Evolutionary conservation across 2,113 vertebrate genomes (phyloP).

Genomic region (Corapipo altera): DNA sequence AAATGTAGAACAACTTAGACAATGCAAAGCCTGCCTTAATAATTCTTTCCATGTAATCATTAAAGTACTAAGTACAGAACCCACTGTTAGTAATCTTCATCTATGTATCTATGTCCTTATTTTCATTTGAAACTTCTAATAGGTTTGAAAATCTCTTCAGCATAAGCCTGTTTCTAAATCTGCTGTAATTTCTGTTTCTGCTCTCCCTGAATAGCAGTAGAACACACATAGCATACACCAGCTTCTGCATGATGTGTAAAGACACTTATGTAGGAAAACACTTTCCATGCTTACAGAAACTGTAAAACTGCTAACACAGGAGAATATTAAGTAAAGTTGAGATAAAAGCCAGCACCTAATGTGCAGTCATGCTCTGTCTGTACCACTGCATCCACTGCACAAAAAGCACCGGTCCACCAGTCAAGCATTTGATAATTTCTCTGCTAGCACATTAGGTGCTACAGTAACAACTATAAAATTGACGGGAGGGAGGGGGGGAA

Average conservation of each 20-base stretch:
- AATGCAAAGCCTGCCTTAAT: neutral
- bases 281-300: neutral
- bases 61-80: neutral
- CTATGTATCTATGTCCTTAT: neutral
- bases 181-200: neutral
- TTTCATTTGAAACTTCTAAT: neutral
- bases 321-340: neutral
- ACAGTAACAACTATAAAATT: neutral
- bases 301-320: neutral
- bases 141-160: neutral
- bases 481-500: rapidly evolving
- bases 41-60: neutral
- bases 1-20: neutral
- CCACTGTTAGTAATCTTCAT: neutral
- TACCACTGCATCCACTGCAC: neutral
- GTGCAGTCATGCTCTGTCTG: neutral
- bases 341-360: rapidly evolving
- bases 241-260: neutral
- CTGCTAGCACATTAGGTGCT: neutral
- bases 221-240: neutral
- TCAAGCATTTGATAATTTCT: neutral
- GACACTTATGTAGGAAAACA: neutral
- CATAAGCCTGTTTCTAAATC: neutral
- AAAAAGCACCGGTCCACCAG: neutral
- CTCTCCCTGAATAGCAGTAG: neutral